A percentile compares a stretch with the other conserved stretches of the same genome.
Conservation (phyloP, 1,140 invertebrate genomes). For the Charaxes varanes region DNA sequence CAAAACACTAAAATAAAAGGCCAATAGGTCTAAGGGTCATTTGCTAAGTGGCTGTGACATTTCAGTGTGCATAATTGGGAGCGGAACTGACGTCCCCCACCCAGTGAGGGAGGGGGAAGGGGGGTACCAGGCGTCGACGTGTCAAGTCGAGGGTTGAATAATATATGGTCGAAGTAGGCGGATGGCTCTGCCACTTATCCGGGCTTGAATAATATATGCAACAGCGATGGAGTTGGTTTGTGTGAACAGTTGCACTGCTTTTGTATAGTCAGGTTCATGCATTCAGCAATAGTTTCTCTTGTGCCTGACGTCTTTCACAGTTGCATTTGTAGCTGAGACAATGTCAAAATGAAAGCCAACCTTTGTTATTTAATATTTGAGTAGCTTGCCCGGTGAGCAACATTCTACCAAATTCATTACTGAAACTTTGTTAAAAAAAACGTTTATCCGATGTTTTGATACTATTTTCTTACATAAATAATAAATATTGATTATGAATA, state of each 20-base stretch:
- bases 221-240: slow-evolving; percentile 37
- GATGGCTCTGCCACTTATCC: slow-evolving; percentile 66
- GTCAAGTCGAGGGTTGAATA: slow-evolving; percentile 61
- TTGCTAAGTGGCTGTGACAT: slow-evolving; percentile 61
- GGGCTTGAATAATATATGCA: slow-evolving; percentile 60
- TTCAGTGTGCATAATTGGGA: slow-evolving; percentile 68
- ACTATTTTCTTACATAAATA: too few relatives aligned
- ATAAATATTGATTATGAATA: too few relatives aligned
- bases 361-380: too few relatives aligned
- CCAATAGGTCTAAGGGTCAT: slow-evolving; percentile 70
- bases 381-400: too few relatives aligned
- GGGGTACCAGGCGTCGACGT: slow-evolving; percentile 54
- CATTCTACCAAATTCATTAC: too few relatives aligned
- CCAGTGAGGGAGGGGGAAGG: slow-evolving; percentile 9
- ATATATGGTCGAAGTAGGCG: slow-evolving; percentile 53
- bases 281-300: not conserved
- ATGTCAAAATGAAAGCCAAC: too few relatives aligned
- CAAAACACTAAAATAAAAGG: slow-evolving; percentile 58
- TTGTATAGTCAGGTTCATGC: slow-evolving; percentile 12
- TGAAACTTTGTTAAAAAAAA: too few relatives aligned
- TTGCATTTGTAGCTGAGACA: not conserved
- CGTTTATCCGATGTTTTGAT: not conserved
- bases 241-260: slow-evolving; percentile 31
- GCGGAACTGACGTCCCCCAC: slow-evolving; percentile 45
- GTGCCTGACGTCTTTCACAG: not conserved